Base-by-base conservation (phyloP, 64 coral and sea anemone genomes). In the Hydrozoanthus tunicans region DNA sequence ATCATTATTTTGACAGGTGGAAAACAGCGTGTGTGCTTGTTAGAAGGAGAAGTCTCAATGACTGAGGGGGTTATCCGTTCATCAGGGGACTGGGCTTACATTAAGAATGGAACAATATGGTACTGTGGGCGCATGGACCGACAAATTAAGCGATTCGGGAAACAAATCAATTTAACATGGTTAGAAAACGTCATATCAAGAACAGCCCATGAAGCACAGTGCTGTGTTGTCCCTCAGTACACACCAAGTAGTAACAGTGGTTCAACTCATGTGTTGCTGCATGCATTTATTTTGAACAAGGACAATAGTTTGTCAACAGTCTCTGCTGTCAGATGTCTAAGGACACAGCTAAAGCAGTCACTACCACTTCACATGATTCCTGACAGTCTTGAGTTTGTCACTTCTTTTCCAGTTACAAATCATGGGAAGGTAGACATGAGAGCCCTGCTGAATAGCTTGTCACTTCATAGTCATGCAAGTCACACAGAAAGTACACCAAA, bases 341-440 rank as follows among this genome's bases (percentile, higher is more conserved):
- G 63, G 6, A 73, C 58, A 24, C 43, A 79, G 60, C 10, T 95
- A 20, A 72, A 59, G 56, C 62, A 92, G 14, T 24, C 53, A 5
- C 58, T 95, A 53, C 93, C 96, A 73, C 72, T 6, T 25, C 60
- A 93, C 60, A 82, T 91, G 9, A 70, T 77, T 14, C 96, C 96
- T 8, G 96, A 98, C 78, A 89, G 63, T 59, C 51, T 98, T 62
- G 91, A 95, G 10, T 8, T 98, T 17, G 89, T 95, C 56, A 71
- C 56, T n/a, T 71, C 79, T 23, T 72, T 98, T 24, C 96, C 96
- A 24, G 64, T 98, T 79, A 98, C 96, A 53, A 64, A 60, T 60
- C 96, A 98, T 65, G 96, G 96, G 6, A 98, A 98, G 79, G 83
- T 95, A 43, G 72, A 98, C 77, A 93, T 82, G 55, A 84, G 70